Conservation (phyloP, 2,113 vertebrate genomes). For the Oreocharis arfaki region DNA sequence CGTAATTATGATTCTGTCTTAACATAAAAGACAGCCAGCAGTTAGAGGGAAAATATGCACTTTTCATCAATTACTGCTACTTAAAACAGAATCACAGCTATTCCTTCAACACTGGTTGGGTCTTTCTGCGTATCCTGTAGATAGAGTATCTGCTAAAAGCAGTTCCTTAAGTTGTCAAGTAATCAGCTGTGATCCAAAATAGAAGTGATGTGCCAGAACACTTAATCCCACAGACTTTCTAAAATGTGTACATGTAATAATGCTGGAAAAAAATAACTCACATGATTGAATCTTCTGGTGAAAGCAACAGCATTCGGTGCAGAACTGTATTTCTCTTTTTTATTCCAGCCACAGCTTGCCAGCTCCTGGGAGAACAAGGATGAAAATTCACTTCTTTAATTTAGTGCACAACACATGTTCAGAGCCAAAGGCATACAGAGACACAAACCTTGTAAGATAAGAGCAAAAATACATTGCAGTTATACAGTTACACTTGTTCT, state of each 20-base stretch:
- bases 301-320: slow-evolving; percentile 98
- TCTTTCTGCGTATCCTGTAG: neutral
- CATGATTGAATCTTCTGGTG: slow-evolving; percentile 98
- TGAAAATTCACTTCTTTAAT: neutral
- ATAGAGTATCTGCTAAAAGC: neutral
- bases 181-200: neutral
- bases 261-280: slow-evolving; percentile 66
- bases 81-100: neutral
- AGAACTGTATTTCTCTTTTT: slow-evolving; percentile 97
- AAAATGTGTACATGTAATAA: neutral
- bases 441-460: neutral
- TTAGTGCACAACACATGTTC: neutral
- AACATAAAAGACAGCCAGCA: neutral
- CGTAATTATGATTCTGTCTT: neutral
- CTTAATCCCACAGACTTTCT: neutral
- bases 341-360: slow-evolving; percentile 99
- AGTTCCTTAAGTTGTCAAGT: neutral
- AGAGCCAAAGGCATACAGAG: neutral
- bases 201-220: neutral
- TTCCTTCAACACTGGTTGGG: neutral
- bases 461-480: neutral
- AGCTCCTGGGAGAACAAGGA: slow-evolving; percentile 81
- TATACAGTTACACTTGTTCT: neutral
- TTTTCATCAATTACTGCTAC: neutral
- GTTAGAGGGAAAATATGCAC: neutral